Base-by-base conservation (phyloP, 2,888 invertebrate genomes). In the Acanthosepion lycidas region DNA sequence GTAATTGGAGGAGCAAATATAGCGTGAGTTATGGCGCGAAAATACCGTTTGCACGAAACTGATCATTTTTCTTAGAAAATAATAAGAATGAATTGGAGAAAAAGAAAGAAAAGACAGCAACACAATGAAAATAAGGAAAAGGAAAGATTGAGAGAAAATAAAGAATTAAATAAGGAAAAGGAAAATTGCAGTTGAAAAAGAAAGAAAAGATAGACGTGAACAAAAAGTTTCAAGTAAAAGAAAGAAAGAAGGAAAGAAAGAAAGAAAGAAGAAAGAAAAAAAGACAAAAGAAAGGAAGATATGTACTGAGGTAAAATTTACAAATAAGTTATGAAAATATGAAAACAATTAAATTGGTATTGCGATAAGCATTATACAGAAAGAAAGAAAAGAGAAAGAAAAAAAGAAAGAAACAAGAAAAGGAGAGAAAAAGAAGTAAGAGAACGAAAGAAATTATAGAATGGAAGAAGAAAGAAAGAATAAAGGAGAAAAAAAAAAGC, bases 1-100 rank as follows among this genome's bases (percentile, higher is more conserved):
- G 78, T 78, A 78, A 78, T 78, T 78, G 78, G 78, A 78, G 78
- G 78, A 15, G 78, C 78, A 78, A 33, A 78, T 78, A 78, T 78
- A 15, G 78, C 78, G 78, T 78, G 78, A 78, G 78, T n/a, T 78
- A 78, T 78, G 33, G 12, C 78, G 78, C 78, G n/a, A 78, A 78
- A 78, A n/a, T 78, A 78, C n/a, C 78, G 78, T 78, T 78, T 78
- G 33, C 12, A 15, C 78, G 78, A 78, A 15, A 15, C n/a, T n/a
- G 78, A 33, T n/a, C 78, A 78, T 78, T 78, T 78, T 78, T 78
- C 78, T 78, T 78, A 1, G 78, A 5, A 12, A 78, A 78, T 9
- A 78, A 4, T 33, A n/a, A 33, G 15, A 15, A 78, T 0, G 15
- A 78, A n/a, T n/a, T 28, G n/a, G n/a, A 78, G 78, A n/a, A 8